A percentile compares a stretch with the other conserved stretches of the same genome.
These are phyloP conservation scores for Rhinoptilus africanus DNA, from an alignment of 2,113 vertebrate genomes.

Conservation along the genomic window DNA sequence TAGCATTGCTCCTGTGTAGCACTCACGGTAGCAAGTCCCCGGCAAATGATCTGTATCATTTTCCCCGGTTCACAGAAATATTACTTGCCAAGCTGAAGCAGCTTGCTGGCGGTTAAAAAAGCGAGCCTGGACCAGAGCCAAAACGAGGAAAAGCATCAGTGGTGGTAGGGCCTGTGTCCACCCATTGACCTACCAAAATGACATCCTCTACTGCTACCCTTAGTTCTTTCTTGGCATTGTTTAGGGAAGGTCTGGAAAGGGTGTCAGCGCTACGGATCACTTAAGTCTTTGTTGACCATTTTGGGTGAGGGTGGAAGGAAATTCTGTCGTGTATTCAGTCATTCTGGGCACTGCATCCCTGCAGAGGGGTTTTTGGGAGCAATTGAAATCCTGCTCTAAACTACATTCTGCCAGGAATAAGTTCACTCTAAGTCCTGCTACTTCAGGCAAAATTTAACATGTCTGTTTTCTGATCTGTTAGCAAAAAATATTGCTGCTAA, in stretches of 20 bases:
- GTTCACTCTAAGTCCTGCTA: neutral
- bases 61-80: neutral
- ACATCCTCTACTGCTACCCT: neutral
- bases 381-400: neutral
- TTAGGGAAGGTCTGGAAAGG: neutral
- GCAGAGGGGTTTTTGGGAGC: neutral
- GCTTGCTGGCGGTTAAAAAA: neutral
- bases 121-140: neutral
- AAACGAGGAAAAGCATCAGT: neutral
- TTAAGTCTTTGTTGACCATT: neutral
- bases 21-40: rapidly evolving
- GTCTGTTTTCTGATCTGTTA: neutral
- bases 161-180: neutral
- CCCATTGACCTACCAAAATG: rapidly evolving
- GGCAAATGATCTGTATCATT: neutral
- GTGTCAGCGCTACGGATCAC: neutral
- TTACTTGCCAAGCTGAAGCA: neutral
- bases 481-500: neutral
- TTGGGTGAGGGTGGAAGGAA: neutral
- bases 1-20: rapidly evolving
- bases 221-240: neutral
- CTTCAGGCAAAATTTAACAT: neutral
- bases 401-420: neutral
- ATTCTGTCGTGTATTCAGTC: neutral
- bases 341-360: neutral